These are phyloP conservation scores for Cinclus cinclus DNA, from an alignment of 2,113 vertebrate genomes.

Conservation along the genomic window DNA sequence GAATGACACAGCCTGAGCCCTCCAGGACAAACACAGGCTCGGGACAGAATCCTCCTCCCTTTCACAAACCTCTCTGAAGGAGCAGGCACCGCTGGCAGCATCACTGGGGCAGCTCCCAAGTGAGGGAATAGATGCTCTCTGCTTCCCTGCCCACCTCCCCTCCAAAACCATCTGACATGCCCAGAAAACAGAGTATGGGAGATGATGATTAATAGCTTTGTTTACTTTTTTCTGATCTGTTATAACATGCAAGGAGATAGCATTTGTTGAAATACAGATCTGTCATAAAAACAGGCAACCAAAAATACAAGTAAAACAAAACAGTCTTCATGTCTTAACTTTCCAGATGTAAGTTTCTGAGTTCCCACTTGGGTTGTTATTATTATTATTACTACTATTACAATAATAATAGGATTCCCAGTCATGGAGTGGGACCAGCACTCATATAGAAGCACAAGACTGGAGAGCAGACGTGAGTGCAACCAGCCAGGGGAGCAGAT, in stretches of 20 bases:
- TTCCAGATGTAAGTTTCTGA: conserved; percentile 42
- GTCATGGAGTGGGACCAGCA: neutral
- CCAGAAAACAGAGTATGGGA: neutral
- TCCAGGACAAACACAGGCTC: neutral
- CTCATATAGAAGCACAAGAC: neutral
- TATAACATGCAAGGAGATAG: neutral
- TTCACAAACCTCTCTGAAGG: neutral
- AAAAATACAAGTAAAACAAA: conserved; percentile 24
- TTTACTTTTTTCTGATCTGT: neutral
- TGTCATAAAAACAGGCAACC: conserved; percentile 18
- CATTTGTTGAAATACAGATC: neutral
- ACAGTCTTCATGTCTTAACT: neutral
- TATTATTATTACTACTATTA: conserved; percentile 36
- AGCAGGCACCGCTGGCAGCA: neutral
- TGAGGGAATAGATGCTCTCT: neutral
- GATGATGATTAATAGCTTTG: neutral
- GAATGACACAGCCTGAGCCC: neutral
- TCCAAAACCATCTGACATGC: neutral
- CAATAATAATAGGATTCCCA: conserved; percentile 37
- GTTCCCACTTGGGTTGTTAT: conserved; percentile 29
- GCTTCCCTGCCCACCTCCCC: neutral
- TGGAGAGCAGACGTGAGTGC: neutral
- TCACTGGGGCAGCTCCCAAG: neutral
- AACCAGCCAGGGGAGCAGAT: neutral
- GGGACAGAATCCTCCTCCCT: neutral